phyloP scores from a whole-genome alignment of 2,888 invertebrate genomes.

The Rutpela maculata region DNA sequence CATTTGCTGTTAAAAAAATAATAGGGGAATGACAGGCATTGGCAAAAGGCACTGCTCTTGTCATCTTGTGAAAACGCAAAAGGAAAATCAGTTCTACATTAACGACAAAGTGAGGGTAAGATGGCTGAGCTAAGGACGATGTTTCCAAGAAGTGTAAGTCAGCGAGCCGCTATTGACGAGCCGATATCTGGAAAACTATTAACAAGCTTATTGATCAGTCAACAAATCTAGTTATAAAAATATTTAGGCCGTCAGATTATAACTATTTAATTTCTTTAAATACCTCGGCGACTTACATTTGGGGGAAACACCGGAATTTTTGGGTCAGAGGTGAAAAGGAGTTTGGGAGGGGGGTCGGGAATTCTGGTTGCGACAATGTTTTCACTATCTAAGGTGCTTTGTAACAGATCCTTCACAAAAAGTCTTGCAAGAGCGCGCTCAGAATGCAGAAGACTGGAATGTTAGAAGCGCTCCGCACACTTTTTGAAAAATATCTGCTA shows the following conservation, averaged over 20 bases:
- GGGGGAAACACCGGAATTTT: constrained; percentile 44
- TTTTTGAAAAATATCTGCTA: constrained; percentile 16
- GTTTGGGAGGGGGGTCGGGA: constrained; percentile 60
- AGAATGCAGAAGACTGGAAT: not conserved
- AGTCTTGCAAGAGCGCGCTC: not conserved
- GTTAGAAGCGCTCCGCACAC: not conserved
- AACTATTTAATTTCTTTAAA: constrained; percentile 61
- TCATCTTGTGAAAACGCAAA: not conserved
- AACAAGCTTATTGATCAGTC: constrained; percentile 69
- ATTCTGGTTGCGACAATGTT: constrained; percentile 64
- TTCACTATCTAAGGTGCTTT: constrained; percentile 64
- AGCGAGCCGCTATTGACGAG: constrained; percentile 56
- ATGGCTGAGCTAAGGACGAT: constrained; percentile 44
- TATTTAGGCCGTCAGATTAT: constrained; percentile 71
- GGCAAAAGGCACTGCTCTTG: not conserved
- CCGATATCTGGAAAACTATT: constrained; percentile 66
- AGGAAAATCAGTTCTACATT: constrained; percentile 12
- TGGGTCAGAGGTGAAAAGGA: constrained; percentile 59
- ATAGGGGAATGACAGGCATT: not conserved
- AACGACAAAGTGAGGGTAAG: constrained; percentile 30
- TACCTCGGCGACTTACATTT: constrained; percentile 57
- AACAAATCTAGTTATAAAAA: constrained; percentile 72
- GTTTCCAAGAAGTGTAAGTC: constrained; percentile 44
- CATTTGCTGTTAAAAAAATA: constrained; percentile 4
- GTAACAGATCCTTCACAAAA: constrained; percentile 28